A percentile compares a stretch with the other conserved stretches of the same genome.
These are phyloP conservation scores for Montipora sp. DNA, from an alignment of 64 coral and sea anemone genomes.

Conservation along the genomic window DNA sequence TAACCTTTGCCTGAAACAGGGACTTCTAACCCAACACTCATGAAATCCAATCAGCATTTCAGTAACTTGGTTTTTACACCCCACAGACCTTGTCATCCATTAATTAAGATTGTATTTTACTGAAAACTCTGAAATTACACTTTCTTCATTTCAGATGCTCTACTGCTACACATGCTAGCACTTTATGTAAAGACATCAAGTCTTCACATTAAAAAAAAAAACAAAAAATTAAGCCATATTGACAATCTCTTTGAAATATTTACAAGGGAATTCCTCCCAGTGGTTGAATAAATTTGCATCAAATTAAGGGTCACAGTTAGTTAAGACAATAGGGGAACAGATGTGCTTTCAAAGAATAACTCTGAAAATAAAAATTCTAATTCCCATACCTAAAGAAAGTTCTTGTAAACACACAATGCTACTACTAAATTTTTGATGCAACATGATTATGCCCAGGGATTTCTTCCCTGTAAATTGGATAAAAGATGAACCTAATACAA, in stretches of 20 bases:
- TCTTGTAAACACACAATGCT: not conserved
- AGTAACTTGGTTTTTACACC: too few relatives aligned
- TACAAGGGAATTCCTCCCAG: slow-evolving; percentile 20
- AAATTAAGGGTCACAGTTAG: slow-evolving; percentile 24
- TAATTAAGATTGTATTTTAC: too few relatives aligned
- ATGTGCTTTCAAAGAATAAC: not conserved
- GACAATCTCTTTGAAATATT: slow-evolving; percentile 32
- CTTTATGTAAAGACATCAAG: not conserved
- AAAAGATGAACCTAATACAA: slow-evolving; percentile 2
- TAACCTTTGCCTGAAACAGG: too few relatives aligned
- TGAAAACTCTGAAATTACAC: too few relatives aligned
- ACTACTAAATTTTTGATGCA: not conserved
- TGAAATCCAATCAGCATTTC: too few relatives aligned
- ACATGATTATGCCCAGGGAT: not conserved
- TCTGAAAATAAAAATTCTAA: not conserved
- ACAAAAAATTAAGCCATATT: slow-evolving; percentile 24
- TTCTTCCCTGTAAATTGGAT: not conserved
- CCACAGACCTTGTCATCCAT: too few relatives aligned
- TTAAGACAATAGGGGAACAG: not conserved
- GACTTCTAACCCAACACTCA: too few relatives aligned
- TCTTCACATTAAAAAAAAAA: not conserved
- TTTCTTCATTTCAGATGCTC: too few relatives aligned
- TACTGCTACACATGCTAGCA: not conserved
- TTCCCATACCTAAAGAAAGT: not conserved
- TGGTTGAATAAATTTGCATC: slow-evolving; percentile 19